Evolutionary conservation across 2,797 vertebrate species (phyloP), one percentile per base, ranked within the genome.

Genomic region (Malacoraja senta): DNA sequence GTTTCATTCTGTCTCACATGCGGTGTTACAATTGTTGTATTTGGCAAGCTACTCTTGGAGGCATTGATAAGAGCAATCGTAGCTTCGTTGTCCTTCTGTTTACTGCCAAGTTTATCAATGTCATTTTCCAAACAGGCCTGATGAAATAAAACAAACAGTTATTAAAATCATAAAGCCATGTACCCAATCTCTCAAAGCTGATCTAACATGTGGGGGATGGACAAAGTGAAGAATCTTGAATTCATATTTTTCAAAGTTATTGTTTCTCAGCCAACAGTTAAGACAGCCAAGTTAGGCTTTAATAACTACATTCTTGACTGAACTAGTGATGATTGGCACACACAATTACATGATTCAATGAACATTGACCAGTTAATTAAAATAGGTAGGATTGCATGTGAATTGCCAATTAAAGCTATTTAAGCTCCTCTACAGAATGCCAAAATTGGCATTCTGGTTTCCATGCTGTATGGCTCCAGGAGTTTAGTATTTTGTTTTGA

Each of bases 71-170:
- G 90, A 76, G 84, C 17, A 88, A 44, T 8, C 24, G 24, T 76
- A 35, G 93, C 93, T 81, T 96, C 96, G 93, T 97, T 95, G 93
- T 93, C 94, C 93, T 95, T 94, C 95, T 95, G 95, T 74, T 95
- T 93, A 79, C 95, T 95, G 32, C 95, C 95, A 93, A 95, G 96
- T 78, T 94, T 95, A 93, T 94, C 93, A 93, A 93, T 93, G 94
- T 95, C 96, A 94, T 94, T 79, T 26, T 96, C 96, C 71, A 94
- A 95, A 94, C 95, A 95, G 74, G 94, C 96, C 97, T 97, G 95
- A 94, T 94, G 94, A 94, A 93, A 93, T 3, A 93, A 65, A 84
- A 32, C 91, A 93, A 44, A 26, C 44, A 84, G 53, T 84, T 84
- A 10, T 29, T 53, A 84, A 29, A 84, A 58, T 10, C 81, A 58